Percentiles rank a stretch among this genome's conserved stretches.
These are phyloP conservation scores for Gandaritis pyraliata DNA, from an alignment of 2,888 invertebrate genomes.

Conservation along the genomic window DNA sequence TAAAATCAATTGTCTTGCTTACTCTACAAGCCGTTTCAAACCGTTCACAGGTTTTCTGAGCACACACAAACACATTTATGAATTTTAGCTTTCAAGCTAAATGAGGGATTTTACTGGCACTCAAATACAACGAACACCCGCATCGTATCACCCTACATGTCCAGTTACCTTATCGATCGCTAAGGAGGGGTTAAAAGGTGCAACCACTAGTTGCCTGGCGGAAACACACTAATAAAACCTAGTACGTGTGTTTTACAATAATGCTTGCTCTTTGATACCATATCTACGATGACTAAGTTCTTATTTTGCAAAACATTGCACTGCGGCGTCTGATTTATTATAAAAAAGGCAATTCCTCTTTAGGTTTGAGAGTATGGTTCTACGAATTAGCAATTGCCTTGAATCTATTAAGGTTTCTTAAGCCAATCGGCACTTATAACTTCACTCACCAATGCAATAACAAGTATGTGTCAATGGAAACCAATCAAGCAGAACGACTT, in stretches of 20 bases:
- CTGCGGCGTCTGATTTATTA: neutral
- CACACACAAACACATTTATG: too few species aligned
- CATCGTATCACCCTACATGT: conserved; percentile 14
- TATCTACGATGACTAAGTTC: neutral
- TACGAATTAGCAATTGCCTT: conserved; percentile 28
- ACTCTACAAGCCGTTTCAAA: neutral
- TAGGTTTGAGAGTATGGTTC: conserved; percentile 1
- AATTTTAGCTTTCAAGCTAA: neutral
- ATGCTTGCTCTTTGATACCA: neutral
- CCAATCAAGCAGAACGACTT: conserved; percentile 48
- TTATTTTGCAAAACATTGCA: neutral
- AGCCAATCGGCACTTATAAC: conserved; percentile 31
- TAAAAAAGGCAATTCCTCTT: conserved; percentile 3
- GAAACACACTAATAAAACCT: conserved; percentile 11
- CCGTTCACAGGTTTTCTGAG: neutral
- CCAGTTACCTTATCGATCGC: conserved; percentile 28
- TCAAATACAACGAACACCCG: neutral
- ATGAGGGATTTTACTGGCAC: neutral
- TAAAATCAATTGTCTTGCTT: neutral
- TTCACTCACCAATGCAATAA: conserved; percentile 42
- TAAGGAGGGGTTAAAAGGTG: conserved; percentile 11
- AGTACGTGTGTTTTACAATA: conserved; percentile 3
- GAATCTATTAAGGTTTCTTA: conserved; percentile 38
- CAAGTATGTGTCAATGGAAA: conserved; percentile 52
- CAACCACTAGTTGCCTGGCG: conserved; percentile 33